Percentiles rank a stretch among this genome's conserved stretches.
These are phyloP conservation scores for Oryzias dopingdopingensis DNA, from an alignment of 2,797 vertebrate species.

Conservation along the genomic window DNA sequence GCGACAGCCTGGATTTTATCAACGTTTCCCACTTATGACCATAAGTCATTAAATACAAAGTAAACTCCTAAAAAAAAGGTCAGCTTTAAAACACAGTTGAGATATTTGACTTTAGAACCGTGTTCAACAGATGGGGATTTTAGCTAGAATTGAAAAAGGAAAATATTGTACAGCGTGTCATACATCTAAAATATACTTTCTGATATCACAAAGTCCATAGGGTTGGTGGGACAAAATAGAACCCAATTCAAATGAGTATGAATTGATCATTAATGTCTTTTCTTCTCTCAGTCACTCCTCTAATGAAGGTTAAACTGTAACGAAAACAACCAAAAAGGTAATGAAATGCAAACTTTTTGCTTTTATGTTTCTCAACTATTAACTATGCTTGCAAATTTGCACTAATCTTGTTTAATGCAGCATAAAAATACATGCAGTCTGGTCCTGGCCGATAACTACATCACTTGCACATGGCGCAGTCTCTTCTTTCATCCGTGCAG, in stretches of 20 bases:
- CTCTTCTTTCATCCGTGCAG: conserved; percentile 4
- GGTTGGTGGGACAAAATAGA: background rate
- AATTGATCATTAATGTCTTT: background rate
- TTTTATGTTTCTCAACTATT: conserved; percentile 51
- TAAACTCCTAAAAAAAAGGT: conserved; percentile 23
- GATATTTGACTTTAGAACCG: conserved; percentile 15
- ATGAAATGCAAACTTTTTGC: conserved; percentile 17
- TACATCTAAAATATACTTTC: background rate
- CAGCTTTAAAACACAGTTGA: conserved; percentile 26
- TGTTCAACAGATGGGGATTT: conserved; percentile 12
- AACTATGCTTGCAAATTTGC: conserved; percentile 25
- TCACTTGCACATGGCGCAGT: conserved; percentile 13
- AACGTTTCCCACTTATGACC: conserved; percentile 12
- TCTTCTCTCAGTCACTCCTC: background rate
- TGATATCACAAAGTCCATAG: background rate
- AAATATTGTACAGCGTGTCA: background rate
- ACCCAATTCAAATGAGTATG: too few species aligned
- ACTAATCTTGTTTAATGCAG: conserved; percentile 29
- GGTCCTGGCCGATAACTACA: conserved; percentile 27
- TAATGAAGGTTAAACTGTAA: background rate
- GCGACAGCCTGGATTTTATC: conserved; percentile 19
- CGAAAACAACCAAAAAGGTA: conserved; percentile 37
- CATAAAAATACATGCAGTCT: conserved; percentile 27
- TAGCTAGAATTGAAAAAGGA: conserved; percentile 23
- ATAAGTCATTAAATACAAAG: conserved; percentile 23